phyloP scores from a whole-genome alignment of 1,140 invertebrate genomes.

The Araneus ventricosus region DNA sequence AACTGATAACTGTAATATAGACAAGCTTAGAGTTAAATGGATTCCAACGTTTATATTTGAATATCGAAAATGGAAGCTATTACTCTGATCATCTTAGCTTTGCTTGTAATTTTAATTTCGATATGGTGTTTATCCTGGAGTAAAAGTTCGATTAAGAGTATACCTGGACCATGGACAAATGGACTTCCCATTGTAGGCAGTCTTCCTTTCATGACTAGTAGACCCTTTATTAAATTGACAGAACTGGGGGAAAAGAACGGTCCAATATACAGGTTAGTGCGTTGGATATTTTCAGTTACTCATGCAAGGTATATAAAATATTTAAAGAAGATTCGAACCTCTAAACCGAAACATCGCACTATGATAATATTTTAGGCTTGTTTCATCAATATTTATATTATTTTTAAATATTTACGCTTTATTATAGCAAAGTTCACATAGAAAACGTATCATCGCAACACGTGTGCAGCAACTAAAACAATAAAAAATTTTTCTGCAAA shows the following conservation, averaged over 20 bases:
- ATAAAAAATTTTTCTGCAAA: too few species aligned
- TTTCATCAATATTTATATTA: too few species aligned
- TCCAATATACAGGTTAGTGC: conserved; percentile 45
- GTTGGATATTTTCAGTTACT: background rate
- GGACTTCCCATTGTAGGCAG: conserved; percentile 74
- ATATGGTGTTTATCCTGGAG: background rate
- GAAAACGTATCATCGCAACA: too few species aligned
- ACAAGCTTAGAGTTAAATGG: too few species aligned
- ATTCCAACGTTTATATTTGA: background rate
- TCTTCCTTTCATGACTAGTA: conserved; percentile 74
- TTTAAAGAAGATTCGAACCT: too few species aligned
- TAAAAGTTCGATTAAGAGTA: background rate
- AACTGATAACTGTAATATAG: background rate
- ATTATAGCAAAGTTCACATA: too few species aligned
- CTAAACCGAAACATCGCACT: too few species aligned
- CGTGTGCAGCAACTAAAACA: too few species aligned
- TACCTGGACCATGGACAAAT: background rate
- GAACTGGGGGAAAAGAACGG: conserved; percentile 69
- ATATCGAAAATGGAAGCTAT: background rate
- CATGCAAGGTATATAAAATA: background rate
- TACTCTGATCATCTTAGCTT: background rate
- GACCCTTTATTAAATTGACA: conserved; percentile 67
- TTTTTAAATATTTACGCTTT: too few species aligned
- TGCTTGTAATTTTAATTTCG: background rate
- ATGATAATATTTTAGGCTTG: too few species aligned